Evolutionary conservation across 2,888 invertebrate species (phyloP).

Genomic region (Nycteola revayana): DNA sequence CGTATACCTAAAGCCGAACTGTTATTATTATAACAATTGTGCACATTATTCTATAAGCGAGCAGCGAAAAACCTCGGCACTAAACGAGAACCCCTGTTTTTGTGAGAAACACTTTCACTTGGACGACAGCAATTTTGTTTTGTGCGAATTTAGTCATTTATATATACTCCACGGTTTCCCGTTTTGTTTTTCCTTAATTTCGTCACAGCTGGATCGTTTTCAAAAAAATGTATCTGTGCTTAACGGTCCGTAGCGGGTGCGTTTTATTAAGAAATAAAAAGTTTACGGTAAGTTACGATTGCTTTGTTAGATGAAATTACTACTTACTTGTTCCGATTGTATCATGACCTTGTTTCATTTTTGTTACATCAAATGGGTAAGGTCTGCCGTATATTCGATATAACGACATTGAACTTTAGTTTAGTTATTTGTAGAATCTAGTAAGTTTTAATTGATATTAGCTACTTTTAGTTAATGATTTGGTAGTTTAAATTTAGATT

Average conservation of each 20-base stretch:
- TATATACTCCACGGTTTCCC: constrained; percentile 25
- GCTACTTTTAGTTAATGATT: no score
- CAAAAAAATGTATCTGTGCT: constrained; percentile 19
- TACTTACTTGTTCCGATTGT: constrained; percentile 1
- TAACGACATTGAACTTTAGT: no score
- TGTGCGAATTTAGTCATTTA: constrained; percentile 20
- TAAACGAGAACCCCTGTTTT: constrained; percentile 21
- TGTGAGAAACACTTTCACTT: constrained; percentile 13
- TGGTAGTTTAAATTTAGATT: no score
- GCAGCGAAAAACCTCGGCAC: constrained; percentile 10
- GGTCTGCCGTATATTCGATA: no score
- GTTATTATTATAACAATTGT: constrained; percentile 24
- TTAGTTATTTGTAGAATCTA: no score
- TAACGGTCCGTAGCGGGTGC: constrained; percentile 23
- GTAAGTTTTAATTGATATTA: no score
- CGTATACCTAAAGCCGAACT: constrained; percentile 15
- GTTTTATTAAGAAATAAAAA: constrained; percentile 17
- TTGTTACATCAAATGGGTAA: no score
- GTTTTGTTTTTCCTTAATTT: constrained; percentile 25
- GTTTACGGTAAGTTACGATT: not conserved
- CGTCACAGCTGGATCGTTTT: constrained; percentile 22
- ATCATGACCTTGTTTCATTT: no score
- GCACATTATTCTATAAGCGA: constrained; percentile 18
- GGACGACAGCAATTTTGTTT: constrained; percentile 18
- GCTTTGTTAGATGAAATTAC: not conserved